Evolutionary conservation across 30 jellyfish, hydroid and myxozoan genomes (phyloP).

Genomic region (Chironex yamaguchii): DNA sequence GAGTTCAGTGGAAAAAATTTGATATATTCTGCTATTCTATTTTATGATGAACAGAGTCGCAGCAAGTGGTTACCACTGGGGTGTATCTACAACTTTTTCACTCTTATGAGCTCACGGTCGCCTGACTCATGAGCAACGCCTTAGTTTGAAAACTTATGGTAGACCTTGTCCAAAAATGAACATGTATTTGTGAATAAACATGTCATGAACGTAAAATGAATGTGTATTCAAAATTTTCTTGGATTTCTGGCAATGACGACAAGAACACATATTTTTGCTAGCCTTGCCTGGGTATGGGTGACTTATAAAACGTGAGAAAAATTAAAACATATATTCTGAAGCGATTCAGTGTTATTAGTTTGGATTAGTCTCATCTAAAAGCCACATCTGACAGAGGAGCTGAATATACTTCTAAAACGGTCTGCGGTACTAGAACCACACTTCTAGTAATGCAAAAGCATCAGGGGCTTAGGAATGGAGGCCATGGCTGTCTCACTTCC

Average conservation of each 20-base stretch:
- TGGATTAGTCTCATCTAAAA: too few relatives aligned
- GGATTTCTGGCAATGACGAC: conserved; percentile 56
- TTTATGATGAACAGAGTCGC: conserved; percentile 24
- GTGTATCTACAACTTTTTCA: conserved; percentile 3
- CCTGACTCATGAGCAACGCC: conserved; percentile 47
- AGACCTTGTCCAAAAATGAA: conserved; percentile 60
- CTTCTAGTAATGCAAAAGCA: too few relatives aligned
- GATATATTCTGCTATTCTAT: too few relatives aligned
- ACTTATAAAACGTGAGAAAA: conserved; percentile 11
- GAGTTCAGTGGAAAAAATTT: too few relatives aligned
- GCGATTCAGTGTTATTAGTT: too few relatives aligned
- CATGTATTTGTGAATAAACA: too few relatives aligned
- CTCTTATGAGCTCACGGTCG: not conserved
- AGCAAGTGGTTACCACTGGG: not conserved
- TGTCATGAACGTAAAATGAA: conserved; percentile 1
- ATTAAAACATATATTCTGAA: too few relatives aligned
- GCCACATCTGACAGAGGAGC: too few relatives aligned
- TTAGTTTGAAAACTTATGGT: conserved; percentile 25
- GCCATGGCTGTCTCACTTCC: too few relatives aligned
- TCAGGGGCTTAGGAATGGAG: too few relatives aligned
- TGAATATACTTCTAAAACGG: too few relatives aligned
- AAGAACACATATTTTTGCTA: conserved; percentile 38
- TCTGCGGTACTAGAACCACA: too few relatives aligned
- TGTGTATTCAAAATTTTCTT: conserved; percentile 25
- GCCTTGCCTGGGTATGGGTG: conserved; percentile 70